A percentile compares a stretch with the other conserved stretches of the same genome.
phyloP scores from a whole-genome alignment of 2,888 invertebrate genomes.

The Drosophila kambysellisi region DNA sequence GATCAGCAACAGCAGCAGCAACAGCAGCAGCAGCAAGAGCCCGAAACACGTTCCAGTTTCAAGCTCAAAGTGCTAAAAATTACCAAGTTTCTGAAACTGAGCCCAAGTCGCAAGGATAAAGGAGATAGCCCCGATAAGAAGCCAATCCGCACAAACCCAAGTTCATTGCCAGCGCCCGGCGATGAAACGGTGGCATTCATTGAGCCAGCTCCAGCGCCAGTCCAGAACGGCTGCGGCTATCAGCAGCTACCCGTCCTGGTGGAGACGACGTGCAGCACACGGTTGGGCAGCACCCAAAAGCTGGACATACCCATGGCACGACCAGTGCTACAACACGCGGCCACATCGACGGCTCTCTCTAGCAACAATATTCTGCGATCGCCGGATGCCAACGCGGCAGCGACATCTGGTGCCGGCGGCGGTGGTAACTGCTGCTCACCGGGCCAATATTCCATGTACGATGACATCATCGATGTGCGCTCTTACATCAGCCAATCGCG shows the following conservation, averaged over 20 bases:
- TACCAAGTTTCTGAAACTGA: conserved; percentile 87
- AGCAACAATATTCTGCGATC: conserved; percentile 57
- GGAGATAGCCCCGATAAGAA: conserved; percentile 47
- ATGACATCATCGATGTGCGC: conserved; percentile 90
- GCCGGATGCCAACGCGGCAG: conserved; percentile 45
- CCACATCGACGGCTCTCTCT: conserved; percentile 68
- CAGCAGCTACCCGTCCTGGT: conserved; percentile 89
- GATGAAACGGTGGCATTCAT: conserved; percentile 78
- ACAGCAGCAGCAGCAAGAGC: conserved; percentile 12
- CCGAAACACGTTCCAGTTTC: conserved; percentile 79
- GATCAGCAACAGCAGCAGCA: conserved; percentile 62
- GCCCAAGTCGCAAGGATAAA: conserved; percentile 34
- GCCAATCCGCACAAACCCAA: conserved; percentile 28
- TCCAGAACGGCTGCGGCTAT: conserved; percentile 85
- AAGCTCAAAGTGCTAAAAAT: conserved; percentile 89
- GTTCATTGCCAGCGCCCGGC: conserved; percentile 23
- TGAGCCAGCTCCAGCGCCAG: conserved; percentile 57
- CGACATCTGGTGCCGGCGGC: conserved; percentile 36
- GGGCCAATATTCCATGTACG: conserved; percentile 86
- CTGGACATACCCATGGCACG: conserved; percentile 85
- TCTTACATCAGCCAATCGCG: conserved; percentile 91
- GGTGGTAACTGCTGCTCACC: conserved; percentile 85
- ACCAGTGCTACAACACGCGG: conserved; percentile 73
- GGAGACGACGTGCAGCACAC: conserved; percentile 85
- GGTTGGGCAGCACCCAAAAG: conserved; percentile 78